Conservation (phyloP, 2,113 vertebrate genomes). For the Bubo blakistoni region DNA sequence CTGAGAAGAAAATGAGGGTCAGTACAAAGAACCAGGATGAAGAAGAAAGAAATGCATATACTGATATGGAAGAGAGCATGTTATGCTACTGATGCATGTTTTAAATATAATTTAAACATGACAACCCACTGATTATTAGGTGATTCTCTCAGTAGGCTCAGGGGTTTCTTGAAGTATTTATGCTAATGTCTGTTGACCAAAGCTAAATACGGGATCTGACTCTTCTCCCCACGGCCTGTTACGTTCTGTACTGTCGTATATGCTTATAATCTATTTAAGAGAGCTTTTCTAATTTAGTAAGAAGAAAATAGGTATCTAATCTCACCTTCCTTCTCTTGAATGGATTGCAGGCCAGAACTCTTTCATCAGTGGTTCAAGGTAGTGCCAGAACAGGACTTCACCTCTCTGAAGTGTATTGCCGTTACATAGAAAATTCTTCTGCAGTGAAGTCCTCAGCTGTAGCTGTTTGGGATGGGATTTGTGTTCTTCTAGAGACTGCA, state of each 20-base stretch:
- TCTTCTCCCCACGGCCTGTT: background rate
- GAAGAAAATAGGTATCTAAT: background rate
- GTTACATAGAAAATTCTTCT: background rate
- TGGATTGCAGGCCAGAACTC: background rate
- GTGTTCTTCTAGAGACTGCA: background rate
- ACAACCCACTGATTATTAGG: background rate
- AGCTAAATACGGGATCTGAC: background rate
- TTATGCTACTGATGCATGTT: background rate
- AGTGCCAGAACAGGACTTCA: background rate
- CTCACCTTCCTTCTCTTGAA: background rate
- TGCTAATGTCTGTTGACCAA: background rate
- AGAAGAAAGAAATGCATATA: background rate
- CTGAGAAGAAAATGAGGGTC: background rate
- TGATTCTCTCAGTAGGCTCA: background rate
- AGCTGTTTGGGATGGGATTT: background rate
- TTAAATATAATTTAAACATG: background rate
- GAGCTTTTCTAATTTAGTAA: background rate
- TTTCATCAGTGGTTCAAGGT: background rate
- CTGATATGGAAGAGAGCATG: background rate
- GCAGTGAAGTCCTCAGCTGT: background rate
- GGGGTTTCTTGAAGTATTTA: background rate
- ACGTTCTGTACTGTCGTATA: background rate
- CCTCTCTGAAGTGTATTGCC: background rate
- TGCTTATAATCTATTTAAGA: background rate
- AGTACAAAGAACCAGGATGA: background rate